phyloP scores from a whole-genome alignment of 2,113 vertebrate species.

The Labeo rohita region DNA sequence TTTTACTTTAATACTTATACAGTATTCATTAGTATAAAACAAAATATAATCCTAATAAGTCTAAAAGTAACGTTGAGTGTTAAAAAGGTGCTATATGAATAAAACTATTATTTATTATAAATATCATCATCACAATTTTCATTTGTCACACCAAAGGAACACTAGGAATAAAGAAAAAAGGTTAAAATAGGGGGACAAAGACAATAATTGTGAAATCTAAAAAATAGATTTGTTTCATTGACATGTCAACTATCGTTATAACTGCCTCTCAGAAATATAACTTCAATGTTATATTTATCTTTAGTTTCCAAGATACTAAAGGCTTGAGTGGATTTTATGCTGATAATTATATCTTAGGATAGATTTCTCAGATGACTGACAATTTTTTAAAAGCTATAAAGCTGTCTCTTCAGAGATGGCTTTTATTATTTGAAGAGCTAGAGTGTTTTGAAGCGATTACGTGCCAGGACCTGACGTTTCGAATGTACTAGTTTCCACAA shows the following conservation, averaged over 20 bases:
- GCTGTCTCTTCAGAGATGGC: constrained; percentile 14
- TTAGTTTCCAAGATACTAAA: not conserved
- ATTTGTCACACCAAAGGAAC: not conserved
- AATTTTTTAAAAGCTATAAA: constrained; percentile 1
- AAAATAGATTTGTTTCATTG: not conserved
- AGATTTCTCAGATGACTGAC: constrained; percentile 15
- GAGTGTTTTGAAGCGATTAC: constrained; percentile 3
- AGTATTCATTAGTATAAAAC: no score
- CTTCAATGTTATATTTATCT: not conserved
- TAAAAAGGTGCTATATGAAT: not conserved
- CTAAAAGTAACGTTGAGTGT: not conserved
- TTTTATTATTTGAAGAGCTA: constrained; percentile 27
- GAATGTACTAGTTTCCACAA: not conserved
- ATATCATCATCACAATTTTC: not conserved
- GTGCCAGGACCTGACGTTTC: not conserved
- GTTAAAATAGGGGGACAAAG: not conserved
- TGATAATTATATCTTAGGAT: constrained; percentile 11
- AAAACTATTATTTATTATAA: not conserved
- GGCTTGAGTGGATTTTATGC: constrained; percentile 5
- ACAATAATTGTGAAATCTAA: not conserved
- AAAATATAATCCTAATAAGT: no score
- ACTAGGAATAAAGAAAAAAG: not conserved
- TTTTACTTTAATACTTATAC: not conserved
- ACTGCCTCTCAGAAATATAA: not conserved
- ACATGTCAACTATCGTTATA: not conserved